phyloP scores from a whole-genome alignment of 2,113 vertebrate species.

The Pygoscelis adeliae region DNA sequence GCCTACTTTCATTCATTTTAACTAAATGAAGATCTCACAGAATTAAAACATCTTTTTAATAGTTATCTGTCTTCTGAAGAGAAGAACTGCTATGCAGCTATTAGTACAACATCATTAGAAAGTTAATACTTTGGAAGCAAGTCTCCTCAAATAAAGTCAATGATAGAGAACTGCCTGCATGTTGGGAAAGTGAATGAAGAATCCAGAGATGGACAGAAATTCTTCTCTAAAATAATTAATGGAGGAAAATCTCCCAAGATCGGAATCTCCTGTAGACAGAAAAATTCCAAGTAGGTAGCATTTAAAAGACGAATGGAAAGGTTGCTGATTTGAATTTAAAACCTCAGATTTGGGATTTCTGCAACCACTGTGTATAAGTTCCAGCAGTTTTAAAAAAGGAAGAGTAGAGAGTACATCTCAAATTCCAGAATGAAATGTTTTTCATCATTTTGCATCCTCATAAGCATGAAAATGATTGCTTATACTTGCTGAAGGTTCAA shows the following conservation, averaged over 20 bases:
- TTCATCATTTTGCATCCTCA: neutral
- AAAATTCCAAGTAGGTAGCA: neutral
- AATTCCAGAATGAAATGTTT: neutral
- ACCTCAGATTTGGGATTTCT: neutral
- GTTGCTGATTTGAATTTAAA: neutral
- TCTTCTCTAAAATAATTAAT: neutral
- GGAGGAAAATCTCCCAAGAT: neutral
- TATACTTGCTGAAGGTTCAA: neutral
- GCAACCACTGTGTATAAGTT: neutral
- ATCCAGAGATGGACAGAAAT: neutral
- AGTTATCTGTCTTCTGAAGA: neutral
- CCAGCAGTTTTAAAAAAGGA: neutral
- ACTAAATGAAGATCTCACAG: neutral
- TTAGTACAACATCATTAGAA: neutral
- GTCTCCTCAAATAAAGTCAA: neutral
- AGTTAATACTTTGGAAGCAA: neutral
- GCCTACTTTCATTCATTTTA: neutral
- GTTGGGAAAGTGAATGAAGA: neutral
- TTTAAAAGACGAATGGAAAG: neutral
- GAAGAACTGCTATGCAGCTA: neutral
- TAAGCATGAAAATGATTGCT: neutral
- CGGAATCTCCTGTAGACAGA: neutral
- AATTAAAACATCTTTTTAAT: neutral
- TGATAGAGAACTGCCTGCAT: neutral
- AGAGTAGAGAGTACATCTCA: accelerated